Conservation (phyloP, 2,797 vertebrate genomes). For the Phalanger gymnotis region DNA sequence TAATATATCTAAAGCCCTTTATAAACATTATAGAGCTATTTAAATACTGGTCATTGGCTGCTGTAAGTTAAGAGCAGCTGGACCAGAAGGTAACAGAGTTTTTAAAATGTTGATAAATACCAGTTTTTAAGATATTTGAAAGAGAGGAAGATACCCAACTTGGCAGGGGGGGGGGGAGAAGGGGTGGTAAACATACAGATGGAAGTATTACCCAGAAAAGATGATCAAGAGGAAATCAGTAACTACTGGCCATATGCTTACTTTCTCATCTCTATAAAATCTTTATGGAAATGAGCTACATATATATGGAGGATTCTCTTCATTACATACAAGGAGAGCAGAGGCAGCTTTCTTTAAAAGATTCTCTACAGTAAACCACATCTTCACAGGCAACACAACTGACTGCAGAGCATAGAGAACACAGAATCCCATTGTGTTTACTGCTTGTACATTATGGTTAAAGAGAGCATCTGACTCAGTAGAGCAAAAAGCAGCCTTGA, state of each 20-base stretch:
- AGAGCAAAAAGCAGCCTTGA: background rate
- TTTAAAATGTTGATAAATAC: background rate
- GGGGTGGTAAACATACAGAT: background rate
- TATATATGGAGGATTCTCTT: background rate
- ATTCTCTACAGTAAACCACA: background rate
- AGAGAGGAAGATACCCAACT: background rate
- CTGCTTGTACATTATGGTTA: background rate
- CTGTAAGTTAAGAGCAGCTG: background rate
- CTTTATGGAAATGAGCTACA: background rate
- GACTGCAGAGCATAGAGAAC: background rate
- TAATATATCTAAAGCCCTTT: background rate
- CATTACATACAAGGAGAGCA: background rate
- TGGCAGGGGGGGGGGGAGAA: too few species aligned
- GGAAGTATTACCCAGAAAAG: background rate
- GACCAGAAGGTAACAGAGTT: background rate
- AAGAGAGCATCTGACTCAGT: background rate
- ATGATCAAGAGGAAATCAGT: slow-evolving; percentile 1
- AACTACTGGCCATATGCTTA: background rate
- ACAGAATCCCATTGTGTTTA: background rate
- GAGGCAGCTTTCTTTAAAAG: background rate
- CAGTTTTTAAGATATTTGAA: background rate
- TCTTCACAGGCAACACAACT: background rate
- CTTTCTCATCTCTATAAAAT: background rate
- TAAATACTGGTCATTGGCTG: background rate
- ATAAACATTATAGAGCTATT: background rate